Conservation (phyloP, 23 tunicate species). For the Ciona savignyi region DNA sequence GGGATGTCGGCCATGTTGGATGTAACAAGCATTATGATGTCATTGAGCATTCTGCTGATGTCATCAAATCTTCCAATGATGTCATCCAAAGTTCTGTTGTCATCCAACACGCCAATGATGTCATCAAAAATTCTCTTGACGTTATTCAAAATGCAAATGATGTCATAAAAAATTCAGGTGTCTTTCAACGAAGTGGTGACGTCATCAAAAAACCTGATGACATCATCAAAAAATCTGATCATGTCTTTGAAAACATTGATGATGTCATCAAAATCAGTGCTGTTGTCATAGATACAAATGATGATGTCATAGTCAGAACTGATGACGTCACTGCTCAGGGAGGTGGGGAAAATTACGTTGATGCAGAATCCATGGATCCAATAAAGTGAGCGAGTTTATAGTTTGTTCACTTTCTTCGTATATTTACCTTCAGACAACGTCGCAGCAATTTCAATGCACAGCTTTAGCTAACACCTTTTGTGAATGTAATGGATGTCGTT, state of each 20-base stretch:
- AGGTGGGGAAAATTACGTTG: too few species aligned
- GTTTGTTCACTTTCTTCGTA: too few species aligned
- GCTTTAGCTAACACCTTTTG: too few species aligned
- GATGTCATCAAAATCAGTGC: not conserved
- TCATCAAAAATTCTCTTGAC: not conserved
- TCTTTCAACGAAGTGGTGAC: not conserved
- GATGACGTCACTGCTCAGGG: not conserved
- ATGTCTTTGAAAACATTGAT: not conserved
- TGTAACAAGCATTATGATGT: not conserved
- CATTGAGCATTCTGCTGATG: not conserved
- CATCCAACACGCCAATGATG: not conserved
- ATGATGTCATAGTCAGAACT: not conserved
- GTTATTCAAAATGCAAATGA: not conserved
- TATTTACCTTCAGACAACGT: too few species aligned
- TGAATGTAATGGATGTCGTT: too few species aligned
- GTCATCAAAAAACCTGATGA: not conserved
- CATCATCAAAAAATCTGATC: not conserved
- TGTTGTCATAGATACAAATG: not conserved
- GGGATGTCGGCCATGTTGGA: not conserved
- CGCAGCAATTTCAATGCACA: too few species aligned
- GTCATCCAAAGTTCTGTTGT: not conserved
- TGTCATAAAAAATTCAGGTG: not conserved
- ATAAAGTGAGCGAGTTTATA: too few species aligned
- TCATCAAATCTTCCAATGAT: too few species aligned
- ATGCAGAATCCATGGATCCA: too few species aligned